Evolutionary conservation across 30 jellyfish, hydroid and myxozoan genomes (phyloP).

Genomic region (Aurelia sp.): DNA sequence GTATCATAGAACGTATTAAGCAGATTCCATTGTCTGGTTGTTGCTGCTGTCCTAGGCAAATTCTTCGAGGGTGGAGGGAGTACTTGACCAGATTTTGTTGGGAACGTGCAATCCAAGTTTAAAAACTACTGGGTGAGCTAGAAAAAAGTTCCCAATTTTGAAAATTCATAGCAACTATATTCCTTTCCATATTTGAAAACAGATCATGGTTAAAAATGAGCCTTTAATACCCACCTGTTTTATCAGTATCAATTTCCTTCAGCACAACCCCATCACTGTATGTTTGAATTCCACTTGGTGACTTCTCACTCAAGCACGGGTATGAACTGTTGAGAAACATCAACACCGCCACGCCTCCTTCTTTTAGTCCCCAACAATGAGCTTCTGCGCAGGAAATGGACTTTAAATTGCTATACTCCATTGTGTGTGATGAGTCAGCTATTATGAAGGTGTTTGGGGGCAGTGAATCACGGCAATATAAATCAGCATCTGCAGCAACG

Average conservation of each 20-base stretch:
- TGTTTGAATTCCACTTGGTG: not conserved
- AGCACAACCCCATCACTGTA: constrained; percentile 11
- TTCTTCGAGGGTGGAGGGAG: no score
- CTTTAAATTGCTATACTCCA: not conserved
- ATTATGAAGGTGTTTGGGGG: not conserved
- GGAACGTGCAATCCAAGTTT: no score
- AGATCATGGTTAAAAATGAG: no score
- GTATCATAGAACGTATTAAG: no score
- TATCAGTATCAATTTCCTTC: constrained; percentile 10
- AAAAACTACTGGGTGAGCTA: no score
- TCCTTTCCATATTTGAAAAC: no score
- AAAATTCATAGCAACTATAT: no score
- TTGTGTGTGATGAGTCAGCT: not conserved
- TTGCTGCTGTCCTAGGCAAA: no score
- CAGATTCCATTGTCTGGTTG: no score
- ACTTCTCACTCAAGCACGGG: not conserved
- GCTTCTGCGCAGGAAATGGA: constrained; percentile 14
- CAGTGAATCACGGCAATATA: not conserved
- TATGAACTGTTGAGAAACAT: constrained; percentile 3
- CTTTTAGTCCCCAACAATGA: constrained; percentile 26
- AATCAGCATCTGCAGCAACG: not conserved
- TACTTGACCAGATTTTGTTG: no score
- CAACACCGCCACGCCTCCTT: constrained; percentile 6
- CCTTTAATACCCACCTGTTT: constrained; percentile 5
- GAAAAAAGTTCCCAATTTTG: no score